Conservation (phyloP, 2,888 invertebrate species). For the Agapetus fuscipes region DNA sequence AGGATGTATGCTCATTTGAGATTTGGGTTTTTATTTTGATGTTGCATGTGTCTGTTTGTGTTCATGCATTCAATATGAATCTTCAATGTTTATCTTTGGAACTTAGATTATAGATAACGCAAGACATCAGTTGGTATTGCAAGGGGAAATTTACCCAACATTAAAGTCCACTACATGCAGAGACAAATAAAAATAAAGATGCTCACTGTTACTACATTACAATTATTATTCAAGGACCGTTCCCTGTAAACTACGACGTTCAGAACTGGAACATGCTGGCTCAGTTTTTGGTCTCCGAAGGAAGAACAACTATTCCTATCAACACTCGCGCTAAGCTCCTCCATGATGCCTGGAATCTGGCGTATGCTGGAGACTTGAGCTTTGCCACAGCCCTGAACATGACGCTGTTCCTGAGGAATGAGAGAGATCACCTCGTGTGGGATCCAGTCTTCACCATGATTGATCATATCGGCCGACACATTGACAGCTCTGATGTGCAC, state of each 20-base stretch:
- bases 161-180: too few species aligned
- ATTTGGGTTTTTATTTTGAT: too few species aligned
- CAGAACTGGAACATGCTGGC: constrained; percentile 69
- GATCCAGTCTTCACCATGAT: constrained; percentile 76
- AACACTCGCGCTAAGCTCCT: constrained; percentile 65
- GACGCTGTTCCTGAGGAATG: constrained; percentile 64
- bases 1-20: too few species aligned
- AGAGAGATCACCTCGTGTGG: constrained; percentile 70
- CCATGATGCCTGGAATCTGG: constrained; percentile 71
- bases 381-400: constrained; percentile 69
- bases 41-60: too few species aligned
- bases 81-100: too few species aligned
- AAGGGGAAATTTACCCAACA: too few species aligned
- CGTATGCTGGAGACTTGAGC: constrained; percentile 66
- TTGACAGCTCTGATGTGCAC: constrained; percentile 54
- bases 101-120: too few species aligned
- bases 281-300: constrained; percentile 47
- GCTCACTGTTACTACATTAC: too few species aligned
- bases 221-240: too few species aligned
- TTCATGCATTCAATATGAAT: too few species aligned
- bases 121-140: too few species aligned
- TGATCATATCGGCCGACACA: constrained; percentile 68
- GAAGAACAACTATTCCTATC: constrained; percentile 52
- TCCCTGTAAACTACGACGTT: constrained; percentile 72
- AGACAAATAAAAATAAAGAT: too few species aligned